phyloP scores from a whole-genome alignment of 2,888 invertebrate genomes.

The Venusia cambrica region DNA sequence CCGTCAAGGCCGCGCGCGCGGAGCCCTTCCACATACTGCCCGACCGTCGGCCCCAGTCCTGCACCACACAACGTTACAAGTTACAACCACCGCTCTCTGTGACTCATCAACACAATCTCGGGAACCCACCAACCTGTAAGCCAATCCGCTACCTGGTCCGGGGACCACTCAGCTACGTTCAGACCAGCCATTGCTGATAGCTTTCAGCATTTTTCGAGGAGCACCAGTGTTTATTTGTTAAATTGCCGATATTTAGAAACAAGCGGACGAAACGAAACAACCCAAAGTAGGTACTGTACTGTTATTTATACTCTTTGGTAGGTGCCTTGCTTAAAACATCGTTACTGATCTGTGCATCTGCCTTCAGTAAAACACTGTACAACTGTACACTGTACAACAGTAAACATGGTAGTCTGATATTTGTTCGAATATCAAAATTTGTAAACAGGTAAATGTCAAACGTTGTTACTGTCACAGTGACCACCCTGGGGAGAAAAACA shows the following conservation, averaged over 20 bases:
- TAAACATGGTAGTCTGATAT: too few relatives aligned
- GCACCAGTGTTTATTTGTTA: slow-evolving; percentile 25
- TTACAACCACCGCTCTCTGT: slow-evolving; percentile 24
- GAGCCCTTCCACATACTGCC: slow-evolving; percentile 90
- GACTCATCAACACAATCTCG: slow-evolving; percentile 38
- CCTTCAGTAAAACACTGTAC: too few relatives aligned
- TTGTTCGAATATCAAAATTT: too few relatives aligned
- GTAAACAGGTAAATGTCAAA: too few relatives aligned
- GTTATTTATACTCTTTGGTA: too few relatives aligned
- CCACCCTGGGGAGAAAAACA: too few relatives aligned
- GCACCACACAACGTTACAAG: slow-evolving; percentile 33
- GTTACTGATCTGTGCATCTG: too few relatives aligned
- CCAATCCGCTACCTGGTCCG: slow-evolving; percentile 95
- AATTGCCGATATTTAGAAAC: slow-evolving; percentile 8
- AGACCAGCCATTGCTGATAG: slow-evolving; percentile 53
- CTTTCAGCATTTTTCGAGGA: slow-evolving; percentile 45
- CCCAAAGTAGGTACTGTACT: too few relatives aligned
- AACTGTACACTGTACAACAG: too few relatives aligned
- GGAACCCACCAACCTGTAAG: slow-evolving; percentile 84
- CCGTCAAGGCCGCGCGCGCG: slow-evolving; percentile 91
- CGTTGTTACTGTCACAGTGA: too few relatives aligned
- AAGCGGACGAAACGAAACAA: slow-evolving; percentile 18
- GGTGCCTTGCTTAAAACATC: too few relatives aligned
- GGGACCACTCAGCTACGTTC: slow-evolving; percentile 92
- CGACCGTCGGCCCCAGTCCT: slow-evolving; percentile 90